phyloP scores from a whole-genome alignment of 2,797 vertebrate genomes.

The Coranthus polyacanthus region DNA sequence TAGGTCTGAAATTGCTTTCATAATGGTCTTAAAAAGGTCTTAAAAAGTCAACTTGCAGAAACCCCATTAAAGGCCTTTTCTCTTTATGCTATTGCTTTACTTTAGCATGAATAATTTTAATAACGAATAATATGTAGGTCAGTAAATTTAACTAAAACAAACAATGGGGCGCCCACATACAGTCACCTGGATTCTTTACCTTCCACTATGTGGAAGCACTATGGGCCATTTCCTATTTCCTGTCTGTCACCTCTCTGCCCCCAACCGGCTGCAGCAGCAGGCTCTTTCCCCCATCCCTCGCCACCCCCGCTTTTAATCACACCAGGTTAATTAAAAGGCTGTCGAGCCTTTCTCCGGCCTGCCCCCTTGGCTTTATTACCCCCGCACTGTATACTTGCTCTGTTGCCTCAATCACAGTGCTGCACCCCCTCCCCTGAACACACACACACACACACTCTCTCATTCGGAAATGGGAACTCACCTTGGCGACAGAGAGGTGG shows the following conservation, averaged over 20 bases:
- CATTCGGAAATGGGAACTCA: conserved; percentile 80
- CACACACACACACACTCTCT: conserved; percentile 71
- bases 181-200: conserved; percentile 18
- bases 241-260: conserved; percentile 61
- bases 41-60: no score
- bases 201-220: conserved; percentile 30
- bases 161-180: conserved; percentile 9
- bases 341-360: conserved; percentile 81
- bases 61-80: not conserved
- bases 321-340: conserved; percentile 91
- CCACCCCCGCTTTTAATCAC: conserved; percentile 84
- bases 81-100: not conserved
- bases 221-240: conserved; percentile 66
- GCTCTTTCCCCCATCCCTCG: conserved; percentile 32
- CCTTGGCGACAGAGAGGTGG: conserved; percentile 52
- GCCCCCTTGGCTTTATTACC: conserved; percentile 84
- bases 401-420: conserved; percentile 58
- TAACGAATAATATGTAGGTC: not conserved
- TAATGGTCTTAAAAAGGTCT: no score
- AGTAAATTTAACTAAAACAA: not conserved
- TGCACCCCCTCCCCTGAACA: conserved; percentile 50
- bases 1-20: no score
- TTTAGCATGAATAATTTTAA: not conserved
- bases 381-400: conserved; percentile 68
- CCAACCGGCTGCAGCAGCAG: conserved; percentile 51